Conservation (phyloP, 2,113 vertebrate species). For the Daboia siamensis region DNA sequence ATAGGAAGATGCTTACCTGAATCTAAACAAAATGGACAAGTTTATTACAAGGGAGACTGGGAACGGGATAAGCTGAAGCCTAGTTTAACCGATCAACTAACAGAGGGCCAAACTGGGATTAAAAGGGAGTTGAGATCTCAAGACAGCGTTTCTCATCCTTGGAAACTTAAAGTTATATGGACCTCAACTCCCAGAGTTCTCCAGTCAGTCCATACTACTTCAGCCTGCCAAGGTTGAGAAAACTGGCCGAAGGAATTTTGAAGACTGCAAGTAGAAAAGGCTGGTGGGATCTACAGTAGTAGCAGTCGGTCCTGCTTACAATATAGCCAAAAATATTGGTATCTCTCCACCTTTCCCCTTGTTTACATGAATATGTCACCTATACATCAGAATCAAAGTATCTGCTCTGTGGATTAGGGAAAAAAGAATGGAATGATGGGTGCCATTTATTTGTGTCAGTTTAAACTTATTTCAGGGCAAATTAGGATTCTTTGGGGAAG, state of each 20-base stretch:
- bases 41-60: constrained; percentile 17
- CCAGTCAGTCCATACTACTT: neutral
- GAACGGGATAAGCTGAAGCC: neutral
- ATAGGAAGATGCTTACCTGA: neutral
- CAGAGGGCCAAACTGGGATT: neutral
- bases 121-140: neutral
- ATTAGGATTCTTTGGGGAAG: neutral
- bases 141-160: neutral
- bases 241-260: neutral
- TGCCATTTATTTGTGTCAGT: neutral
- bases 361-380: neutral
- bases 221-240: neutral
- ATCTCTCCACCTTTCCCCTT: neutral
- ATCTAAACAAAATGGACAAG: constrained; percentile 16
- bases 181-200: neutral
- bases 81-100: too few relatives aligned
- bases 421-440: neutral
- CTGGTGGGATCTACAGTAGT: neutral
- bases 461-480: neutral
- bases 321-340: neutral
- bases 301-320: neutral
- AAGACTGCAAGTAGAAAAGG: neutral
- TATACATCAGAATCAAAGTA: neutral
- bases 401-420: neutral
- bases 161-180: neutral